Conservation (phyloP, 1,140 invertebrate species). For the Spodoptera litura region DNA sequence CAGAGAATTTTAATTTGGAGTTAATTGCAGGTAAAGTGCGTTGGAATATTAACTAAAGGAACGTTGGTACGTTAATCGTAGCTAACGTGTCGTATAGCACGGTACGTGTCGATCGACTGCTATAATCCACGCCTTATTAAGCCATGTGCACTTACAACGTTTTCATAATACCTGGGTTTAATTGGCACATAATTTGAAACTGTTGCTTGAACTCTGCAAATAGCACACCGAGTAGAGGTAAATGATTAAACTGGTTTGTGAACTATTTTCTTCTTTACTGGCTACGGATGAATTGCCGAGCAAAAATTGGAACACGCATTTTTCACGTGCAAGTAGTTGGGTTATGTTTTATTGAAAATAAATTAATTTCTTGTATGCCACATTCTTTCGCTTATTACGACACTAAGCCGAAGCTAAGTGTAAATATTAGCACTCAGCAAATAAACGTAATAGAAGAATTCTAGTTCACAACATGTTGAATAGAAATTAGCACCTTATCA, state of each 20-base stretch:
- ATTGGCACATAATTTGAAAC: conserved; percentile 22
- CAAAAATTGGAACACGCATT: background rate
- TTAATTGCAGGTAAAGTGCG: background rate
- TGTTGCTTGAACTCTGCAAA: conserved; percentile 28
- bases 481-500: conserved; percentile 40
- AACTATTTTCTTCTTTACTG: conserved; percentile 22
- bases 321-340: too few relatives aligned
- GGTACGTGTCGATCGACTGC: conserved; percentile 2
- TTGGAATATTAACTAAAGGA: conserved; percentile 4
- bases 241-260: conserved; percentile 5
- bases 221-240: background rate
- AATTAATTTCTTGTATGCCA: background rate
- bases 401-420: background rate
- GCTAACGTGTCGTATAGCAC: background rate
- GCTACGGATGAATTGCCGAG: background rate
- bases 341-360: too few relatives aligned
- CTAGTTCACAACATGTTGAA: conserved; percentile 32
- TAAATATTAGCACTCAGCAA: conserved; percentile 25
- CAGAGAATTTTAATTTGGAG: background rate
- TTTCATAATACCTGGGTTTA: conserved; percentile 15
- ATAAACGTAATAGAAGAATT: conserved; percentile 34
- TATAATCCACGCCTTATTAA: conserved; percentile 11
- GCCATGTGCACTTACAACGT: conserved; percentile 1
- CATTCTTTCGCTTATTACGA: background rate
- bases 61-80: background rate